Base-by-base conservation (phyloP, 2,797 vertebrate genomes). In the Fringilla coelebs region DNA sequence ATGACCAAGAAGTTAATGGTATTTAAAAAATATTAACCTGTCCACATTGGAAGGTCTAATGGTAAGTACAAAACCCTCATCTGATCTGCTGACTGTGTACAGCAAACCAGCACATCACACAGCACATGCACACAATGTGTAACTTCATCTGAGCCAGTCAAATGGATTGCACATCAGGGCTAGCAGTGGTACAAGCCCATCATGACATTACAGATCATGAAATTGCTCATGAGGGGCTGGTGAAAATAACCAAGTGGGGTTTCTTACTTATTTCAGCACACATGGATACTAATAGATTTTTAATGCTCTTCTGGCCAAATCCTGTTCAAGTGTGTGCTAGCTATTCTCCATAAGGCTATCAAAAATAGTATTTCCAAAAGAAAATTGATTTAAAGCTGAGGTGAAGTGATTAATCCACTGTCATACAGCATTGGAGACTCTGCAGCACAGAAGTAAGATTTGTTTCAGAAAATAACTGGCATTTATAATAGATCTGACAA, bases 151-250 rank as follows among this genome's bases (percentile, higher is more conserved):
- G 14, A 6, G 19, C 40, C 2, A 2, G 3, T 14, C 32, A 71
- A 19, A 49, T 2, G 14, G 31, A 20, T 13, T 29, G 25, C 26
- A 60, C 13, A 2, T 1, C 3, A 36, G 10, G 12, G 7, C 15
- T 36, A 18, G 22, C 1, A 20, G 8, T 32, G n/a, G 11, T 24
- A 54, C 17, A 46, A 67, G 21, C 10, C 12, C 46, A 38, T 12
- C 28, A 10, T 1, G 3, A 45, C 34, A 40, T 12, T 40, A 38
- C 1, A 55, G 19, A 67, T 21, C 10, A 52, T 17, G 3, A 67
- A 25, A 79, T 48, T 72, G 22, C 46, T 85, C 20, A n/a, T 34
- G 34, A 63, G 4, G 3, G 22, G 22, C 15, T 55, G 12, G 26
- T 31, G 13, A 68, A 81, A 75, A 29, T 7, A n/a, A 25, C 7